Base-by-base conservation (phyloP, 2,888 invertebrate species). In the Lasioglossum calceatum region DNA sequence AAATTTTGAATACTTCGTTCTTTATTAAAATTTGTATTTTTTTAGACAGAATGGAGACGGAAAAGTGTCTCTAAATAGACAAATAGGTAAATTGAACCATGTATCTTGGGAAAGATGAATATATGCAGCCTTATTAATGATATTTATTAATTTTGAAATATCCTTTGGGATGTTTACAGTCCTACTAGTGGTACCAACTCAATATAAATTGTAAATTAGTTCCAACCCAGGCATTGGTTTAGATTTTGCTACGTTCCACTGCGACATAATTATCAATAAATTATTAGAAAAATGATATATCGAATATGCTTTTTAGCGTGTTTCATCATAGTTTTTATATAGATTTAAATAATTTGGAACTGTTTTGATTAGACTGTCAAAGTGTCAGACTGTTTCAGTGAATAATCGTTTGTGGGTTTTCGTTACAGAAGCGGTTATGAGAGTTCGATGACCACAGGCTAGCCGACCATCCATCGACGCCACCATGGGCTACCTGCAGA, bases 371-470 rank as follows among this genome's bases (percentile, higher is more conserved):
- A 5, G 16, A 32, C 7, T 7, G 7, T 27, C 2, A 32, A 64
- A 64, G 14, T 0, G 7, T 32, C 7, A 4, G 14, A 27, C 61
- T 70, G 1, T 42, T 4, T 4, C 16, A 19, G 79, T 64, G 39
- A 42, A 87, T 64, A 88, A 88, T 84, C 89, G 19, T 32, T 12
- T 47, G 36, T 42, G 88, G 70, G 90, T 88, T 90, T 44, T 76
- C 77, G 1, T 85, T 93, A 80, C 93, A 94, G 94, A 91, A 88
- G 91, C 94, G 93, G 95, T 94, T 93, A 95, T 95, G 94, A 94
- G 93, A 93, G 93, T 93, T 93, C 94, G 95, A 95, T 95, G 95
- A 95, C 95, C 93, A 92, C 90, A 86, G 91, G 91, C 92, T 90
- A 92, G 91, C 91, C 92, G 92, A 93, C 89, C 91, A 89, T 82